Evolutionary conservation across 2,888 invertebrate genomes (phyloP).

Genomic region (Pegoplata infirma): DNA sequence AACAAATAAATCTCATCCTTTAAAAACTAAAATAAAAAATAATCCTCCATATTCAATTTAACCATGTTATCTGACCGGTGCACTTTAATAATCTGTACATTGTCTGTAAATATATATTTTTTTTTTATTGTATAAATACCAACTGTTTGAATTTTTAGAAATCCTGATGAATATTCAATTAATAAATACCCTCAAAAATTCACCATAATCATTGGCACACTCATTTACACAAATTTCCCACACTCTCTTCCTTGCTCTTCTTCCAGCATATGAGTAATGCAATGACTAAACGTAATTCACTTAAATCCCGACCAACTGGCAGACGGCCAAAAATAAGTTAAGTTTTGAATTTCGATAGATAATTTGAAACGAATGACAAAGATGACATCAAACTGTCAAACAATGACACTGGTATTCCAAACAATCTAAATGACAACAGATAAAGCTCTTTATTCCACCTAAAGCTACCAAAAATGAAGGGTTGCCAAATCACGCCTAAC

Average conservation of each 20-base stretch:
- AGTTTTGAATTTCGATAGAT: conserved; percentile 49
- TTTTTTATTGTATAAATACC: background rate
- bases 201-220: conserved; percentile 58
- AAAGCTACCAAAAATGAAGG: conserved; percentile 45
- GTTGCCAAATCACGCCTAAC: conserved; percentile 57
- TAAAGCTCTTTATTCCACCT: conserved; percentile 22
- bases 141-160: background rate
- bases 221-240: conserved; percentile 24
- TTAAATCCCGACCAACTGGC: conserved; percentile 17
- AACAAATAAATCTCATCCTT: no score
- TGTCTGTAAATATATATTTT: conserved; percentile 16
- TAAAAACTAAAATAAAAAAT: no score
- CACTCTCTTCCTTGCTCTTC: no score
- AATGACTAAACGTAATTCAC: conserved; percentile 41
- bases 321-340: no score
- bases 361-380: conserved; percentile 56
- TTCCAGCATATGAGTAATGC: no score
- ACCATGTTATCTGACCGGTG: background rate
- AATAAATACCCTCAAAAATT: conserved; percentile 50
- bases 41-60: background rate
- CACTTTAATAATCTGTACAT: conserved; percentile 11
- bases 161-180: conserved; percentile 39
- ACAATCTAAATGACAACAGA: conserved; percentile 20
- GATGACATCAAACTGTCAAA: conserved; percentile 61
- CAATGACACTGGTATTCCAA: conserved; percentile 51